These are phyloP conservation scores for Heliconius nattereri DNA, from an alignment of 1,140 invertebrate genomes.

Conservation along the genomic window DNA sequence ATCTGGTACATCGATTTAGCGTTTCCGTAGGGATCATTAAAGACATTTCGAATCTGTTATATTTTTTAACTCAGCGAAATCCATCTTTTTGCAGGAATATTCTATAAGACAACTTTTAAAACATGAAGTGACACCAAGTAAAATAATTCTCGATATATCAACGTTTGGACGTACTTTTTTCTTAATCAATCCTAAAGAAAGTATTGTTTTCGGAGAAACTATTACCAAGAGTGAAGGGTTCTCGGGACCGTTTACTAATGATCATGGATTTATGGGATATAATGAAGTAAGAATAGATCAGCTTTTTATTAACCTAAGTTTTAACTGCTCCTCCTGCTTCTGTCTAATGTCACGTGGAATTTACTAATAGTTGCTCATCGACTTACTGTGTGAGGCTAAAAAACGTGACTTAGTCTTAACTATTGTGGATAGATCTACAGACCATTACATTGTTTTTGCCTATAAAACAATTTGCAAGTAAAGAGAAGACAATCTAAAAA, in stretches of 20 bases:
- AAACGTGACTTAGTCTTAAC: no score
- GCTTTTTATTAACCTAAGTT: neutral
- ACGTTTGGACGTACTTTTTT: constrained; percentile 92
- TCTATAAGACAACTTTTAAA: constrained; percentile 88
- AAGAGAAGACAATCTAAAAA: no score
- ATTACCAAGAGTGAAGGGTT: constrained; percentile 82
- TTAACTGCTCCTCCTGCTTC: neutral
- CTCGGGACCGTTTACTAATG: constrained; percentile 87
- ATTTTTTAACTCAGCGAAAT: no score
- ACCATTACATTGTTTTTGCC: no score
- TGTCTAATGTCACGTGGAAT: neutral
- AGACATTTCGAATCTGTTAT: no score
- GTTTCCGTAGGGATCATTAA: no score
- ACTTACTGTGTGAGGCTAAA: neutral
- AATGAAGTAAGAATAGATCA: constrained; percentile 85
- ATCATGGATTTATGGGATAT: constrained; percentile 93
- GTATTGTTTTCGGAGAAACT: constrained; percentile 60
- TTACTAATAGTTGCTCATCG: neutral
- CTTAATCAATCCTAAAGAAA: constrained; percentile 50
- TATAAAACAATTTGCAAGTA: no score
- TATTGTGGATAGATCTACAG: no score
- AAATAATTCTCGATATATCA: constrained; percentile 22
- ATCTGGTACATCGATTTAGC: no score
- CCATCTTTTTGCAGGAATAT: constrained; percentile 78
- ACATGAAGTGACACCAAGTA: constrained; percentile 49